phyloP scores from a whole-genome alignment of 2,113 vertebrate genomes.

The Aramus guarauna region DNA sequence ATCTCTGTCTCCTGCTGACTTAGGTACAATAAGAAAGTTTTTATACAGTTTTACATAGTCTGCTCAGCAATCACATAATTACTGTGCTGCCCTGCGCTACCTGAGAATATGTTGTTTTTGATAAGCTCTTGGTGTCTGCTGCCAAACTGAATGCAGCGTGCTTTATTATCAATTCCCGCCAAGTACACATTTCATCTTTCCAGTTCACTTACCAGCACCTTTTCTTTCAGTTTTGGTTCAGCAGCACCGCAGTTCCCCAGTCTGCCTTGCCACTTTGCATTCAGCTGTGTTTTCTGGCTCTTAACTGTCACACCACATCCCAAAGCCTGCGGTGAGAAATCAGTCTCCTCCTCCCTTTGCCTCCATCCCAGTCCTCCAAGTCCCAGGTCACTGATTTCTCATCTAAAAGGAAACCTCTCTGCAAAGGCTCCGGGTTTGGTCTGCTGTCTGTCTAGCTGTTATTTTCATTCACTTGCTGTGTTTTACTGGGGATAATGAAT shows the following conservation, averaged over 20 bases:
- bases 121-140: not conserved
- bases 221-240: slow-evolving; percentile 16
- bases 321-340: not conserved
- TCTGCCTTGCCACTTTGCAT: not conserved
- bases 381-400: not conserved
- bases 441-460: not conserved
- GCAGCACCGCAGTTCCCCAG: not conserved
- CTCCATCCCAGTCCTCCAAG: fast-evolving
- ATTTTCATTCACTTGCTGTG: not conserved
- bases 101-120: not conserved
- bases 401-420: not conserved
- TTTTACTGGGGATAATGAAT: not conserved
- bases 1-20: not conserved
- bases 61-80: not conserved
- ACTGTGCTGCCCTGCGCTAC: not conserved
- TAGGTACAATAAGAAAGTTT: not conserved
- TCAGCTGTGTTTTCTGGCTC: not conserved
- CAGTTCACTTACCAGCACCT: not conserved
- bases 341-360: not conserved
- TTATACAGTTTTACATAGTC: not conserved
- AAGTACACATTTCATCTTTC: not conserved
- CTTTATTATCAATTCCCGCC: not conserved
- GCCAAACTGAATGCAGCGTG: fast-evolving
- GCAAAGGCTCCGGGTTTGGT: not conserved
- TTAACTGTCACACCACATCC: not conserved